phyloP scores from a whole-genome alignment of 1,140 invertebrate genomes.

The Drosophila tristis region DNA sequence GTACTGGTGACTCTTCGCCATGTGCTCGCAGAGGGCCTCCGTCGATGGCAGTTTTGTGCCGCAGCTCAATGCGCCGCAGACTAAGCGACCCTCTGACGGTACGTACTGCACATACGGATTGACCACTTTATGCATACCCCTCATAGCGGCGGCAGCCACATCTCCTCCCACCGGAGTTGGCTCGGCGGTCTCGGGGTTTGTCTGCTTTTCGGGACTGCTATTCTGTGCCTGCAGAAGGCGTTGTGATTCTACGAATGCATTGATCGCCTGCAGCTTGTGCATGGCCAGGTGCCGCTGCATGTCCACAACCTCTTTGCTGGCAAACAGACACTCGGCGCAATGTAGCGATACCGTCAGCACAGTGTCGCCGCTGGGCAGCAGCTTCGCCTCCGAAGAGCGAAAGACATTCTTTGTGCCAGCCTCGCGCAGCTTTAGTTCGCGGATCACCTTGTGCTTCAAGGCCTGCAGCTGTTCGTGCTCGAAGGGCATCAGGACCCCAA shows the following conservation, averaged over 20 bases:
- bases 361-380: too few relatives aligned
- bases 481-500: too few relatives aligned
- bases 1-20: constrained; percentile 23
- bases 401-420: too few relatives aligned
- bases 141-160: neutral
- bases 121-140: neutral
- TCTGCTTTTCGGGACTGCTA: too few relatives aligned
- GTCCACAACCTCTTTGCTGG: accelerated
- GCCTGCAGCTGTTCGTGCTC: too few relatives aligned
- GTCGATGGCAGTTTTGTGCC: neutral
- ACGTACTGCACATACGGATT: constrained; percentile 17
- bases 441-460: too few relatives aligned
- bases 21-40: constrained; percentile 16
- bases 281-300: constrained; percentile 29
- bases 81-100: constrained; percentile 28
- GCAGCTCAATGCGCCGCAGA: constrained; percentile 30
- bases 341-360: neutral
- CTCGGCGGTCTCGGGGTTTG: too few relatives aligned
- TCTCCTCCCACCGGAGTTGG: too few relatives aligned
- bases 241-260: too few relatives aligned
- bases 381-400: too few relatives aligned
- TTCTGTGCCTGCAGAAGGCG: too few relatives aligned
- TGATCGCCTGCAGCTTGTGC: constrained; percentile 19
- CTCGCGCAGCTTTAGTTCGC: too few relatives aligned
- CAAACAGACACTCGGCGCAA: constrained; percentile 37